Evolutionary conservation across 2,797 vertebrate species (phyloP), one percentile per base, ranked within the genome.

Genomic region (Serranus cabrilla): DNA sequence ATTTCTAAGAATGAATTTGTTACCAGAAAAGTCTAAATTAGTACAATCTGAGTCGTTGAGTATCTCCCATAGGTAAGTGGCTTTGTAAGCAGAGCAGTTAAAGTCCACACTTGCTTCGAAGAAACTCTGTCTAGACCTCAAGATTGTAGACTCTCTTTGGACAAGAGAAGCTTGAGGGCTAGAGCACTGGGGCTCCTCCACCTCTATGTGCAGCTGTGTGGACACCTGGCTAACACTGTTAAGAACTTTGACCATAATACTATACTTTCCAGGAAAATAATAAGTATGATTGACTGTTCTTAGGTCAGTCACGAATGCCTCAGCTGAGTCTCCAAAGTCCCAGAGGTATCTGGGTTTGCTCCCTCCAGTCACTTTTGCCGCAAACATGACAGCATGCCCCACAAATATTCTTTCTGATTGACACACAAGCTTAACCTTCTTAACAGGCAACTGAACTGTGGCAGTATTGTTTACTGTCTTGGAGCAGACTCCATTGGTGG

Each of bases 81-180:
- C 91, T 77, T 88, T 95, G 79, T 95, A 95, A 27, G 87, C 82
- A 11, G 89, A 86, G 67, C 96, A 96, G 51, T 90, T 93, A n/a
- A 89, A 85, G 49, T 94, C 82, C 39, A 96, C 81, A 0, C 34
- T 87, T 25, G 93, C 95, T 90, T 96, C 95, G 62, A 96, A 96
- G 65, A 91, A 92, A 74, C 71, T 93, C 4, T 31, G 74, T 71
- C 86, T 86, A 5, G 94, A 93, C 75, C 81, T 93, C 12, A 88
- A 73, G 76, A 96, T 86, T 4, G 58, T 83, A 2, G 80, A 40
- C 17, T 85, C 80, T 4, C 69, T 80, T 79, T 93, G 92, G 21
- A 95, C 58, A 14, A 96, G 59, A 11, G 78, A 81, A 10, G 80
- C 81, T 4, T 58, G 64, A 46, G 94, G 96, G 16, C 51, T 73